These are phyloP conservation scores for Stenichneumon culpator DNA, from an alignment of 2,888 invertebrate species.

Conservation along the genomic window DNA sequence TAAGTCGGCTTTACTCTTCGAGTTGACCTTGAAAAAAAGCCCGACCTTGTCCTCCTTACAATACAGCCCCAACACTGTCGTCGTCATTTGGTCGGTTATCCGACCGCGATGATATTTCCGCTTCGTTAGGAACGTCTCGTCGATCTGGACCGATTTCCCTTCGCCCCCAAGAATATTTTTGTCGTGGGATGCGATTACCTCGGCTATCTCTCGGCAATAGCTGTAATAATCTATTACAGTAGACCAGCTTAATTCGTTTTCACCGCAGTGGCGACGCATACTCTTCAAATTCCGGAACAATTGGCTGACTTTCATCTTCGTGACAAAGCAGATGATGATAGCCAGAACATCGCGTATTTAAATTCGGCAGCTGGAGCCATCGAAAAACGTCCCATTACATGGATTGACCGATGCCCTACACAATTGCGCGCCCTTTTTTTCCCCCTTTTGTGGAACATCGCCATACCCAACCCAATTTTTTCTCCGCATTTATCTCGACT, in stretches of 20 bases:
- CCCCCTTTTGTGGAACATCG: too few species aligned
- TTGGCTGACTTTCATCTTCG: neutral
- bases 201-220: slow-evolving; percentile 59
- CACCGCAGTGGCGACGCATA: slow-evolving; percentile 20
- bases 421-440: slow-evolving; percentile 23
- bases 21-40: slow-evolving; percentile 49
- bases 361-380: too few species aligned
- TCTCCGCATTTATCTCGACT: too few species aligned
- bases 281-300: neutral
- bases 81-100: slow-evolving; percentile 47
- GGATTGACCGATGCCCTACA: slow-evolving; percentile 16
- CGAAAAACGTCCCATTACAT: too few species aligned
- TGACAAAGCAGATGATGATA: neutral
- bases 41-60: slow-evolving; percentile 65
- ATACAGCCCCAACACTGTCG: slow-evolving; percentile 61
- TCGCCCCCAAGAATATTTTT: slow-evolving; percentile 45
- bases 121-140: slow-evolving; percentile 62
- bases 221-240: slow-evolving; percentile 62
- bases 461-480: too few species aligned
- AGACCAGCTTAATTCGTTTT: slow-evolving; percentile 13
- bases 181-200: slow-evolving; percentile 52
- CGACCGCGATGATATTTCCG: neutral
- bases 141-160: neutral
- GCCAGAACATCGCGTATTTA: neutral
- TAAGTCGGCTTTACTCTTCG: slow-evolving; percentile 58